Conservation (phyloP, 2,797 vertebrate species). For the Hybognathus amarus region DNA sequence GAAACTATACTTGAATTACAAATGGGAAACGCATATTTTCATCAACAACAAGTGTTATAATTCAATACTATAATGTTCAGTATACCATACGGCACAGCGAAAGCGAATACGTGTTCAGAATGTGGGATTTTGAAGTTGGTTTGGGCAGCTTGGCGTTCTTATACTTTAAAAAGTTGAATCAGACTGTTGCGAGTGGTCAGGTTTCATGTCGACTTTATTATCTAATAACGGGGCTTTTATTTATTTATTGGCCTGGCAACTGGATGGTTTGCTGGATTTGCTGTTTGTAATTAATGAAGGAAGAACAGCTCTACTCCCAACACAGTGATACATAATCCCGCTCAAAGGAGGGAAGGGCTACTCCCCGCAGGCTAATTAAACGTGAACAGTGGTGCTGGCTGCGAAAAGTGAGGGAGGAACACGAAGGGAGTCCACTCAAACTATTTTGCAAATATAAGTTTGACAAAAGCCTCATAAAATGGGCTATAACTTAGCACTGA, state of each 20-base stretch:
- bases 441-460: conserved; percentile 2
- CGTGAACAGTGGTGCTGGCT: conserved; percentile 20
- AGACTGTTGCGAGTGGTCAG: conserved; percentile 16
- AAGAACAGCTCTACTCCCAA: conserved; percentile 51
- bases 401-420: conserved; percentile 46
- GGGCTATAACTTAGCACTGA: neutral
- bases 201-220: conserved; percentile 50
- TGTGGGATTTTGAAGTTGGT: conserved; percentile 1
- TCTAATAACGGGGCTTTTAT: conserved; percentile 62
- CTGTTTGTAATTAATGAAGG: conserved; percentile 71
- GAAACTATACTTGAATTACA: conserved; percentile 10
- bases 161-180: conserved; percentile 24
- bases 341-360: conserved; percentile 38
- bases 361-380: conserved; percentile 66
- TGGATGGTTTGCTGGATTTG: conserved; percentile 50
- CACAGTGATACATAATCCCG: conserved; percentile 53
- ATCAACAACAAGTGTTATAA: conserved; percentile 23
- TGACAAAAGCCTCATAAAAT: conserved; percentile 23
- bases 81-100: neutral
- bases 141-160: neutral
- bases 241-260: conserved; percentile 57
- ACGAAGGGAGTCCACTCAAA: conserved; percentile 14
- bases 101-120: neutral
- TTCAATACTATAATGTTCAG: neutral
- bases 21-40: conserved; percentile 17